These are phyloP conservation scores for Gnathonemus echidnorhynchus DNA, from an alignment of 2,113 vertebrate species.

Conservation along the genomic window DNA sequence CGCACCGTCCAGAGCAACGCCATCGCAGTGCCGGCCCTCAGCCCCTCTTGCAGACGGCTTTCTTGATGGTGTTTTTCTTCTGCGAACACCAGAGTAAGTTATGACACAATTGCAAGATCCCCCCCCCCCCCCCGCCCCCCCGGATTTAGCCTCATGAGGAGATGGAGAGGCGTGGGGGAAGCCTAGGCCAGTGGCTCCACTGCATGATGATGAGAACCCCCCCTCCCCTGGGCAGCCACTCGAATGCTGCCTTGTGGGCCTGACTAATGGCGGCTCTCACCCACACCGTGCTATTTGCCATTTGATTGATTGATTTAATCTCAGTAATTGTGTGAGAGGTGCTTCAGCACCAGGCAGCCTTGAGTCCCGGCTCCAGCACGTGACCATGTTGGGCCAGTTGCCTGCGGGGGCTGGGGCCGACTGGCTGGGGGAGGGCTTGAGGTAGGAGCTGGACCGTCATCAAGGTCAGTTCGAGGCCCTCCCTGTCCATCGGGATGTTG, in stretches of 20 bases:
- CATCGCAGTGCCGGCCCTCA: background rate
- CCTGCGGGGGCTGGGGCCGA: background rate
- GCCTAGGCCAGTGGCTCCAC: background rate
- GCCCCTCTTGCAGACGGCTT: background rate
- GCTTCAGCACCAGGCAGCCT: background rate
- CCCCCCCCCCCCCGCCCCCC: background rate
- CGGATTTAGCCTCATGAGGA: background rate
- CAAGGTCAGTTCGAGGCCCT: slow-evolving; percentile 3
- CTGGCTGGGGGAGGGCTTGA: background rate
- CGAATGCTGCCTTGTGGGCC: slow-evolving; percentile 28
- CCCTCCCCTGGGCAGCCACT: background rate
- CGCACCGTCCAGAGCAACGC: background rate
- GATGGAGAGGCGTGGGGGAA: background rate
- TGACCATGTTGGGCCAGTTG: background rate
- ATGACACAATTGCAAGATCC: background rate
- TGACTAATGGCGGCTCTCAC: slow-evolving; percentile 42
- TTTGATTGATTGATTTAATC: slow-evolving; percentile 63
- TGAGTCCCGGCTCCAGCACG: background rate
- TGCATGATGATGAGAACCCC: background rate
- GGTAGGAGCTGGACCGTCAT: background rate
- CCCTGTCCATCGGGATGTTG: background rate
- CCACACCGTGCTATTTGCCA: slow-evolving; percentile 36
- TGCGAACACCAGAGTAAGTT: background rate
- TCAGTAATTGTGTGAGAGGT: slow-evolving; percentile 44
- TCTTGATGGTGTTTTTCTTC: background rate